These are phyloP conservation scores for Polypterus senegalus DNA, from an alignment of 2,113 vertebrate species.

Conservation along the genomic window DNA sequence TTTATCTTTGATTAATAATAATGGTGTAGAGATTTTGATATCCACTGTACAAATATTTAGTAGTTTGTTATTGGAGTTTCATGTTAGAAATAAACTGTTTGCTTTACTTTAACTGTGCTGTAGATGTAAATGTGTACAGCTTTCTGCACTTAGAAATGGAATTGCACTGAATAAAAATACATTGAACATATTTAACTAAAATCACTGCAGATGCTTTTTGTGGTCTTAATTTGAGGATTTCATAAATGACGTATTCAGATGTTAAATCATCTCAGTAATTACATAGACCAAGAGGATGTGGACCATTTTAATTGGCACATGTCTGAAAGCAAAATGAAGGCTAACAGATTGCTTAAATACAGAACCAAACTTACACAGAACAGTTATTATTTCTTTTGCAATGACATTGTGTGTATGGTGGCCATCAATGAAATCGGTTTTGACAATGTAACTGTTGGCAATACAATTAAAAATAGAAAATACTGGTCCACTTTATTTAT, in stretches of 20 bases:
- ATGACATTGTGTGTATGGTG: conserved; percentile 24
- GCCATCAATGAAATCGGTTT: conserved; percentile 27
- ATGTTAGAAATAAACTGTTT: too few species aligned
- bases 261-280: conserved; percentile 1
- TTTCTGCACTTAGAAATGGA: too few species aligned
- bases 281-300: conserved; percentile 1
- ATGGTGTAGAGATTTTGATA: too few species aligned
- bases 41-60: too few species aligned
- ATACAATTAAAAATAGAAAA: conserved; percentile 21
- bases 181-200: too few species aligned
- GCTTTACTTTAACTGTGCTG: too few species aligned
- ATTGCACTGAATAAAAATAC: too few species aligned
- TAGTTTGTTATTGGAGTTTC: too few species aligned
- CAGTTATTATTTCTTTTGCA: conserved; percentile 2
- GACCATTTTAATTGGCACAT: neutral
- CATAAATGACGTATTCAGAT: neutral
- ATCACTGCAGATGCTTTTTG: neutral
- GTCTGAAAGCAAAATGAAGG: neutral
- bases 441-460: conserved; percentile 34
- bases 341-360: neutral
- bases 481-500: conserved; percentile 1
- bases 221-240: neutral
- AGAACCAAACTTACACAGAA: neutral
- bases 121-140: too few species aligned
- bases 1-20: too few species aligned